Evolutionary conservation across 2,113 vertebrate genomes (phyloP).

Genomic region (Halcyon malimbica): DNA sequence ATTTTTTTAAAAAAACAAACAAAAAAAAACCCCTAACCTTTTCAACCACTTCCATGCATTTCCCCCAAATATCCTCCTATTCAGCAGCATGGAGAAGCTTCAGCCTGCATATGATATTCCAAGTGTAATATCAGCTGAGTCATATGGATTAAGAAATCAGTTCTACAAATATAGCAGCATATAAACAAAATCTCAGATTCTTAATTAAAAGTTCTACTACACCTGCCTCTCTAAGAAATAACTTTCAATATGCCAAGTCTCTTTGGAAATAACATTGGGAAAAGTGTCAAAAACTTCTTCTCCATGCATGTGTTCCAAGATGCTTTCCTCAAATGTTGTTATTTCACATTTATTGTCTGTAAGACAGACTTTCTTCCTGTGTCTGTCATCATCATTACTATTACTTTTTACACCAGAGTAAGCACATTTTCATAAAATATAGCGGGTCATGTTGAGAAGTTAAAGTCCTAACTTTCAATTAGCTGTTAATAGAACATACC

Average conservation of each 20-base stretch:
- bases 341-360: neutral
- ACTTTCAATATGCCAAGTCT: neutral
- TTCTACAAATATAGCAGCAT: neutral
- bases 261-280: neutral
- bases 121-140: neutral
- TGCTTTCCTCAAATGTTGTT: neutral
- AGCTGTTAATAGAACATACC: neutral
- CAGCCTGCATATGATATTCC: neutral
- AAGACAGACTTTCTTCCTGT: neutral
- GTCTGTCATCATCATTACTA: neutral
- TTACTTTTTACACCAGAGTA: neutral
- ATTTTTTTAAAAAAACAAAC: neutral
- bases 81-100: neutral
- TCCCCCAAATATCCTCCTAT: neutral
- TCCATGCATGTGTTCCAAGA: neutral
- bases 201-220: neutral
- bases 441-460: neutral
- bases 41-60: neutral
- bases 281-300: neutral
- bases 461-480: neutral
- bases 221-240: rapidly evolving
- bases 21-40: neutral
- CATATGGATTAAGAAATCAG: neutral
- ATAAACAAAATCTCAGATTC: neutral
- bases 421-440: neutral